These are phyloP conservation scores for Daboia siamensis DNA, from an alignment of 2,113 vertebrate species.

Conservation along the genomic window DNA sequence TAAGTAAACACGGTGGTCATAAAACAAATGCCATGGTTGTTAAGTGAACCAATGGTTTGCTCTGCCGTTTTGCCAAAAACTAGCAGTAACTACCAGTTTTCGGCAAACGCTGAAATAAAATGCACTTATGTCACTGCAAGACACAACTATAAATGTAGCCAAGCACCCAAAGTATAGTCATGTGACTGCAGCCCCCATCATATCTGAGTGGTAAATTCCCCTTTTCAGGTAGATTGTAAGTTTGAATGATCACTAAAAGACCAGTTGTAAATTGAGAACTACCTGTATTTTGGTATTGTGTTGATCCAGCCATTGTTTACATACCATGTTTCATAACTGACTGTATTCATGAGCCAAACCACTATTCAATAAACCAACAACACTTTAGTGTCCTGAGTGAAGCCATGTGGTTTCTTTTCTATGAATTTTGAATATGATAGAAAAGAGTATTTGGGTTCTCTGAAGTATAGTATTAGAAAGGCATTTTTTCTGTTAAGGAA, in stretches of 20 bases:
- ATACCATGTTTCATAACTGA: background rate
- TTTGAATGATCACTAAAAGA: background rate
- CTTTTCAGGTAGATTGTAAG: background rate
- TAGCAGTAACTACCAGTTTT: background rate
- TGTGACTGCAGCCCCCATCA: background rate
- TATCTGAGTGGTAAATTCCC: background rate
- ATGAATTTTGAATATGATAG: background rate
- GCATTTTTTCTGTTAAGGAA: background rate
- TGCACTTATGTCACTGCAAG: background rate
- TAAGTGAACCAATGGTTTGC: background rate
- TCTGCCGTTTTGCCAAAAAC: background rate
- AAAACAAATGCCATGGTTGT: background rate
- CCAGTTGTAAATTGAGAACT: background rate
- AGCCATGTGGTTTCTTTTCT: background rate
- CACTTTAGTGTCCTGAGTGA: background rate
- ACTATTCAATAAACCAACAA: background rate
- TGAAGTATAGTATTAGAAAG: background rate
- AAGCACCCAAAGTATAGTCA: background rate
- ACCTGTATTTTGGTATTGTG: background rate
- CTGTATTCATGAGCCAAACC: background rate
- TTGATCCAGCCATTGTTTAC: background rate
- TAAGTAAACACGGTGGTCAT: background rate
- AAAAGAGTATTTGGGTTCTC: background rate
- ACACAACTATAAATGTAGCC: background rate
- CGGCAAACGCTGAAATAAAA: background rate